Evolutionary conservation across 2,888 invertebrate genomes (phyloP).

Genomic region (Leptinotarsa tumamoca): DNA sequence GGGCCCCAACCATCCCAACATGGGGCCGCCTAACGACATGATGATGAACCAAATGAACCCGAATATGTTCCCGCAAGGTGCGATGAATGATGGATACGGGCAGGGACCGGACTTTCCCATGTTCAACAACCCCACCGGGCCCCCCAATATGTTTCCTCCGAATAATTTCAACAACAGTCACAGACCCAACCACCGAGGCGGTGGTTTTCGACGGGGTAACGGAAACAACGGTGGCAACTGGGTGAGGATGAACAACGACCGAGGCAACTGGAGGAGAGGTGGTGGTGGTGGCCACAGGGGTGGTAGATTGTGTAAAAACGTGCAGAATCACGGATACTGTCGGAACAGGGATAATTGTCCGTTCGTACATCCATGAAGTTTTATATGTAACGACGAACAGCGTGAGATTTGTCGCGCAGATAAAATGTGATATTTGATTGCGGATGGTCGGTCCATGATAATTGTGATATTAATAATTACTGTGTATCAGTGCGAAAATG

Average conservation of each 20-base stretch:
- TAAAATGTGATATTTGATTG: slow-evolving; percentile 43
- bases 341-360: slow-evolving; percentile 85
- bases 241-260: slow-evolving; percentile 66
- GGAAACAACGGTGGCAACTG: slow-evolving; percentile 68
- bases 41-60: slow-evolving; percentile 53
- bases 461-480: no score
- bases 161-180: slow-evolving; percentile 41
- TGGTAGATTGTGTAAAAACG: slow-evolving; percentile 78
- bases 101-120: slow-evolving; percentile 40
- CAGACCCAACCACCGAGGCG: no score
- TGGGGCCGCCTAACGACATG: slow-evolving; percentile 61
- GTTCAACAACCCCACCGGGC: slow-evolving; percentile 26
- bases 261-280: slow-evolving; percentile 68
- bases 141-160: slow-evolving; percentile 43
- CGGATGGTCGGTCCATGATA: neutral
- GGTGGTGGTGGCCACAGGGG: slow-evolving; percentile 63
- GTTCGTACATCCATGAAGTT: slow-evolving; percentile 77
- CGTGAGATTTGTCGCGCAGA: neutral
- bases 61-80: slow-evolving; percentile 60
- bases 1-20: slow-evolving; percentile 49
- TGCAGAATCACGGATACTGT: slow-evolving; percentile 84
- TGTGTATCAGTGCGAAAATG: no score
- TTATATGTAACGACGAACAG: slow-evolving; percentile 26
- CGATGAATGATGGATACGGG: slow-evolving; percentile 39
- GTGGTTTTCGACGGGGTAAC: slow-evolving; percentile 48